Conservation (phyloP, 1,140 invertebrate species). For the Saccostrea echinata region DNA sequence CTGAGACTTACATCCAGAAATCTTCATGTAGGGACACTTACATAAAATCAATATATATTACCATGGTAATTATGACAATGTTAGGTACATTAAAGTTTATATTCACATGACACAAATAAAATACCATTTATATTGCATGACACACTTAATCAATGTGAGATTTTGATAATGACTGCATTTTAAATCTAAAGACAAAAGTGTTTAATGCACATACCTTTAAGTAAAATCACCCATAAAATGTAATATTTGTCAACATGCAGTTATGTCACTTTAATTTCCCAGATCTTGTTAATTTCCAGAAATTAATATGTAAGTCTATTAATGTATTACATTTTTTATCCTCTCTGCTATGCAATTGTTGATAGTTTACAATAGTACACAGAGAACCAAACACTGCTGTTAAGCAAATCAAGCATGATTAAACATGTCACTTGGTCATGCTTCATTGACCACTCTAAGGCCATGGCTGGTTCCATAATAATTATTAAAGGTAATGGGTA, state of each 20-base stretch:
- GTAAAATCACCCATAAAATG: background rate
- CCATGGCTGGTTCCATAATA: background rate
- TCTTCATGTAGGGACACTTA: background rate
- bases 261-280: constrained; percentile 1
- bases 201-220: background rate
- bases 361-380: constrained; percentile 11
- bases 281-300: background rate
- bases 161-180: no score
- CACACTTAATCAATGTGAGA: no score
- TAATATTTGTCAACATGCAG: background rate
- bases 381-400: constrained; percentile 22
- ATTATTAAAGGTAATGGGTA: constrained; percentile 22
- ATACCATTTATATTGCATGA: no score
- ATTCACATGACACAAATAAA: background rate
- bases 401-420: constrained; percentile 37
- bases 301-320: background rate
- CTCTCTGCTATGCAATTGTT: background rate
- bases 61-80: constrained; percentile 44
- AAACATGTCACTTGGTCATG: constrained; percentile 2
- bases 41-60: constrained; percentile 8
- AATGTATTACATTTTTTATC: background rate
- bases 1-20: background rate
- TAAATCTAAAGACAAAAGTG: background rate
- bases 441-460: background rate
- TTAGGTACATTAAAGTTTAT: constrained; percentile 17